Conservation (phyloP, 2,888 invertebrate genomes). For the Cephonodes hylas region DNA sequence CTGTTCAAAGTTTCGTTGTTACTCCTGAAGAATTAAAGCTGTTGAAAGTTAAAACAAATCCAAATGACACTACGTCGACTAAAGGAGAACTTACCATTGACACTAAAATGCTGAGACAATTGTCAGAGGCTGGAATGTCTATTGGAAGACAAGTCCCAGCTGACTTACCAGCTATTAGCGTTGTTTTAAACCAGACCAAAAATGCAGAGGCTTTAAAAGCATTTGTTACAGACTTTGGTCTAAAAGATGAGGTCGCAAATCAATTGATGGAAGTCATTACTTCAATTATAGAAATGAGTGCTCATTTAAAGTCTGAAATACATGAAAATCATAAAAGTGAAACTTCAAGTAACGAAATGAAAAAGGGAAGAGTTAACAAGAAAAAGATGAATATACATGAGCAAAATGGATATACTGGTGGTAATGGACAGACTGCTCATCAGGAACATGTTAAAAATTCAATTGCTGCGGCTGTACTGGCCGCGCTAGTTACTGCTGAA, state of each 20-base stretch:
- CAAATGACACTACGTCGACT: conserved; percentile 74
- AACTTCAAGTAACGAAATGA: conserved; percentile 42
- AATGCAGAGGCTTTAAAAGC: conserved; percentile 75
- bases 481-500: conserved; percentile 75
- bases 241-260: conserved; percentile 78
- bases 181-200: conserved; percentile 75
- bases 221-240: conserved; percentile 72
- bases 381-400: conserved; percentile 49
- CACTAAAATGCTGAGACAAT: conserved; percentile 83
- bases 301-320: conserved; percentile 69
- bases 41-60: conserved; percentile 75
- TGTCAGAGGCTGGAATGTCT: conserved; percentile 86
- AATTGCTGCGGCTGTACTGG: conserved; percentile 76
- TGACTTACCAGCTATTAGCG: conserved; percentile 83
- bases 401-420: conserved; percentile 33
- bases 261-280: conserved; percentile 75
- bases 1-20: conserved; percentile 85
- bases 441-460: conserved; percentile 78
- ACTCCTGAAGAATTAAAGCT: conserved; percentile 76
- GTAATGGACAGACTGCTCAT: conserved; percentile 57
- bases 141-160: conserved; percentile 83
- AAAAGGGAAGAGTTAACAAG: conserved; percentile 55
- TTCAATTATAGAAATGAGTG: conserved; percentile 78
- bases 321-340: conserved; percentile 50
- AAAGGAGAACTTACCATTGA: conserved; percentile 84